phyloP scores from a whole-genome alignment of 2,797 vertebrate genomes.

The Chloroceryle amazona region DNA sequence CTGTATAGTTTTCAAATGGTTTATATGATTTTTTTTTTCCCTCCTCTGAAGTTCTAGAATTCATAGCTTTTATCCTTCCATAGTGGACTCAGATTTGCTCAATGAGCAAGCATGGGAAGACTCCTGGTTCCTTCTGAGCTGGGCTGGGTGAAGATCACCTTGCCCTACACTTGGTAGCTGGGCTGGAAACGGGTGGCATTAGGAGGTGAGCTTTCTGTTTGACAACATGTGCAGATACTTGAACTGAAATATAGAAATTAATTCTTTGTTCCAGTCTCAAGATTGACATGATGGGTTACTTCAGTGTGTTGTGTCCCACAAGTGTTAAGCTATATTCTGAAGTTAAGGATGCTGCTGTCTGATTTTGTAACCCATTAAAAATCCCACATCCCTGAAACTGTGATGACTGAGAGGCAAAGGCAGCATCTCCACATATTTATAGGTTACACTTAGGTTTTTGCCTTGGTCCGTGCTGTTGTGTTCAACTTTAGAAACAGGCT shows the following conservation, averaged over 20 bases:
- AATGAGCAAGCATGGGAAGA: neutral
- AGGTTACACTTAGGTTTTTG: neutral
- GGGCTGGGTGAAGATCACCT: neutral
- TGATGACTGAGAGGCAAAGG: neutral
- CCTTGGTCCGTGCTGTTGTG: neutral
- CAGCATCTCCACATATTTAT: neutral
- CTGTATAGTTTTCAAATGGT: neutral
- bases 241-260: neutral
- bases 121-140: neutral
- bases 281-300: neutral
- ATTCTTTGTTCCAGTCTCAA: neutral
- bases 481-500: neutral
- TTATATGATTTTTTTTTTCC: neutral
- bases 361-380: neutral
- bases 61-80: neutral
- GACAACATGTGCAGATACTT: neutral
- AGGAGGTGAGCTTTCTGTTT: neutral
- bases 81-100: neutral
- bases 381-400: neutral
- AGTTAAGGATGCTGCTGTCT: neutral
- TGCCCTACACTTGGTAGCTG: neutral
- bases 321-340: neutral
- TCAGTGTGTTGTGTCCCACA: too few species aligned
- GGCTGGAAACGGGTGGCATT: neutral
- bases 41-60: neutral